Percentiles rank a stretch among this genome's conserved stretches.
phyloP scores from a whole-genome alignment of 1,140 invertebrate species.

The Drosophila saltans region DNA sequence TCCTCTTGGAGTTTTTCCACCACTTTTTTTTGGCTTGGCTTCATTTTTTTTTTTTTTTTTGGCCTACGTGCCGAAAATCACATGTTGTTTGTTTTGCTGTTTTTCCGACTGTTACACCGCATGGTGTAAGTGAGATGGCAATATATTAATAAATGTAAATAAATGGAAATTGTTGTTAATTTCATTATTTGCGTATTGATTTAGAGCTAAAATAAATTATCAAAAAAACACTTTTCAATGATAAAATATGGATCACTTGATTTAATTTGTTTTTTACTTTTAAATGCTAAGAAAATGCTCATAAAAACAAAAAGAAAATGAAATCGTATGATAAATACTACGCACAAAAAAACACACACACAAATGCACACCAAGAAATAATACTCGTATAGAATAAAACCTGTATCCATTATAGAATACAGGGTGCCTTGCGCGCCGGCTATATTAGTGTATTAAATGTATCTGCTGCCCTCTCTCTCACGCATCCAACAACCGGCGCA shows the following conservation, averaged over 20 bases:
- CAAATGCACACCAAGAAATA: constrained; percentile 26
- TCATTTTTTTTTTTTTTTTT: constrained; percentile 42
- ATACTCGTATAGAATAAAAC: constrained; percentile 44
- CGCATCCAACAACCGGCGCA: constrained; percentile 61
- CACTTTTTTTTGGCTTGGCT: constrained; percentile 19
- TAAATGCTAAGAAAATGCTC: constrained; percentile 50
- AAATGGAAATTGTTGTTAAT: constrained; percentile 4
- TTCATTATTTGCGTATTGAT: not conserved
- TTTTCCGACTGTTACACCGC: constrained; percentile 39
- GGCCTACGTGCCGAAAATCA: constrained; percentile 79
- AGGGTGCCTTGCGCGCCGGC: constrained; percentile 54
- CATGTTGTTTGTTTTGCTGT: constrained; percentile 73
- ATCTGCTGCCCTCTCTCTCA: constrained; percentile 18
- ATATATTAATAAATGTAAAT: constrained; percentile 29
- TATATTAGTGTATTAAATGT: not conserved
- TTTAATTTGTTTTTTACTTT: constrained; percentile 1
- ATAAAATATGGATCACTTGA: not conserved
- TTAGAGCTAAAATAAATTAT: not conserved
- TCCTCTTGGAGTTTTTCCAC: constrained; percentile 44
- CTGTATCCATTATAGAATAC: constrained; percentile 53
- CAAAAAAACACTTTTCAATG: not conserved
- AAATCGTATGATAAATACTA: constrained; percentile 31
- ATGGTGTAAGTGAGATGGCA: constrained; percentile 34
- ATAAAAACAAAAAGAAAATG: constrained; percentile 39
- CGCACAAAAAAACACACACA: constrained; percentile 34